Evolutionary conservation across 2,888 invertebrate species (phyloP), one percentile per base, ranked within the genome.

Genomic region (Syrista parreyssii): DNA sequence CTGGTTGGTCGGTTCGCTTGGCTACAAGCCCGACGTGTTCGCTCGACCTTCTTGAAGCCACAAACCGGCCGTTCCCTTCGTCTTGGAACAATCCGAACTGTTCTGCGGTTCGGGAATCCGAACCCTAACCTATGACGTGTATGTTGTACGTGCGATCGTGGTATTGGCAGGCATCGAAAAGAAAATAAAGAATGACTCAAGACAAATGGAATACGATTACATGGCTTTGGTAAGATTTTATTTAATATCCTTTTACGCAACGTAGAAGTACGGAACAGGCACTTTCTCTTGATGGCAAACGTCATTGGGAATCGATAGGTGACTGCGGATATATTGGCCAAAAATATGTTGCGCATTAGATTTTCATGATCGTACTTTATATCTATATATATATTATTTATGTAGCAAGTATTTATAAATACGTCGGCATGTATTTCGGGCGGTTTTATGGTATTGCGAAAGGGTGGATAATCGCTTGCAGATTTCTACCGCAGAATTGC

Each of bases 1-100:
- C 1, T 55, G 55, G 55, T 23, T 55, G 55, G 71, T 79, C 71
- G 71, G 36, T 30, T 75, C 23, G 68, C 33, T 77, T 77, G 77
- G 77, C 77, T 77, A 40, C 31, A 31, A 68, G 86, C 84, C 85
- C 84, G 86, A 83, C 55, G 55, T 40, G 80, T 79, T 75, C 78
- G 75, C 78, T 79, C 84, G 84, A 83, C 83, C 81, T 82, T 79
- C 55, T 68, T 34, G 68, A 33, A 32, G 35, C 36, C 73, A 35
- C 35, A 30, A 12, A 23, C 73, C 72, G 68, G 79, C 68, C 79
- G 71, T 71, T 71, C 71, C 71, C 31, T 71, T 71, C 32, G 71
- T 33, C 12, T 33, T 9, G 71, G 71, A 71, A 31, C 71, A 23
- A 71, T 71, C 33, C 31, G 32, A 71, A 71, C 71, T 32, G 71